Conservation (phyloP, 2,888 invertebrate genomes). For the Hyalella azteca region DNA sequence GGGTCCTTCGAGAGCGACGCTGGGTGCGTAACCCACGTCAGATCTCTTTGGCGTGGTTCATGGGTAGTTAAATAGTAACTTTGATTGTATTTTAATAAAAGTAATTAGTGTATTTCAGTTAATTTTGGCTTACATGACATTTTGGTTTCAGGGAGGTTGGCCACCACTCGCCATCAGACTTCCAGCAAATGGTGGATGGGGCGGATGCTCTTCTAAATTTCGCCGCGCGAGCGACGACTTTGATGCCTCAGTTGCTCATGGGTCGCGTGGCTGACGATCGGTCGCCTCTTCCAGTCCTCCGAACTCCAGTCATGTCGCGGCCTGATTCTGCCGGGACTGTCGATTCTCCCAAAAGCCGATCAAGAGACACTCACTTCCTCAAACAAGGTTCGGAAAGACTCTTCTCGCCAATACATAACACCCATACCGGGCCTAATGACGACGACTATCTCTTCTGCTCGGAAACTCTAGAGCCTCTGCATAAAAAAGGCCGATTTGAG, state of each 20-base stretch:
- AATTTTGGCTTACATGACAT: too few relatives aligned
- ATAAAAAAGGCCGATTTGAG: neutral
- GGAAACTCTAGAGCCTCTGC: neutral
- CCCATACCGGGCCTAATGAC: neutral
- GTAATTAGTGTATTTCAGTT: too few relatives aligned
- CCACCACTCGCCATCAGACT: conserved; percentile 45
- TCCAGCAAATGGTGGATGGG: conserved; percentile 75
- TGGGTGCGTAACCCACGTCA: too few relatives aligned
- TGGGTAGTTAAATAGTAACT: too few relatives aligned
- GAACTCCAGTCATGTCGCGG: neutral
- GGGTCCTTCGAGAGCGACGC: conserved; percentile 57
- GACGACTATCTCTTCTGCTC: conserved; percentile 20
- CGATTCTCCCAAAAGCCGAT: neutral
- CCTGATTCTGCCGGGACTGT: neutral
- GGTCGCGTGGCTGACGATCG: neutral
- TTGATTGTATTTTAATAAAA: too few relatives aligned
- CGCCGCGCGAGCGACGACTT: conserved; percentile 69
- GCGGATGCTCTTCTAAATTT: conserved; percentile 79
- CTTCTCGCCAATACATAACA: neutral
- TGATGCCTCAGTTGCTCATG: conserved; percentile 43
- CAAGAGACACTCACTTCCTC: neutral
- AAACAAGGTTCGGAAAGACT: neutral
- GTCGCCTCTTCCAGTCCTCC: neutral
- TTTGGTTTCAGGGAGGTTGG: conserved; percentile 48
- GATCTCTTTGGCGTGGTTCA: too few relatives aligned